Base-by-base conservation (phyloP, 1,140 invertebrate species). In the Trachelipus rathkii region DNA sequence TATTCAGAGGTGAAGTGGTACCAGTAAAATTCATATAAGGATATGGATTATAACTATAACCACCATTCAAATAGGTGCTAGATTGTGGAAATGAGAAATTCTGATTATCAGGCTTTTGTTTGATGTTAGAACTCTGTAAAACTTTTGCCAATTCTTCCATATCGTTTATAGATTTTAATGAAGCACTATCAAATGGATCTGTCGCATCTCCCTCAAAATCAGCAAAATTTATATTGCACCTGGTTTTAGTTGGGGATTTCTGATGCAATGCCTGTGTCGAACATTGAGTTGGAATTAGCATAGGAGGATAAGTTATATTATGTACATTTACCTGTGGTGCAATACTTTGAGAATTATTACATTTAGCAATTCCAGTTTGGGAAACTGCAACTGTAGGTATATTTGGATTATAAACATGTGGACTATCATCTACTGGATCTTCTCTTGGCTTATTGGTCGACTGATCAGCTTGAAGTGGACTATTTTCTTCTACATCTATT, bases 121-220 rank as follows among this genome's bases (percentile, higher is more conserved):
- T 71, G 13, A 81, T 72, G 60, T 75, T 78, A 11, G 79, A 74
- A 23, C 74, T 76, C 72, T 81, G 81, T n/a, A 83, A 72, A 46
- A 83, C 81, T 44, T 81, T 81, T 53, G 84, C 84, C n/a, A 85
- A 77, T 75, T 85, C 85, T 80, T 85, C 83, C 66, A 85, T 79
- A 46, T 85, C 84, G 81, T 85, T 84, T 23, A 85, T 82, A 7
- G 83, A 83, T 74, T 85, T 84, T 0, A 85, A 78, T 60, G 84
- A 84, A 72, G 84, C 81, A 76, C 83, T 82, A 77, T 85, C 84
- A 81, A 85, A 85, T 9, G 84, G 84, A 68, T 82, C 81, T 83
- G 83, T 85, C 10, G 80, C 82, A 73, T 84, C 83, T 70, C 82
- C 82, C 78, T 85, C 84, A 81, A 85, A 85, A 71, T 85, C 84